Evolutionary conservation across 2,888 invertebrate species (phyloP), one percentile per base, ranked within the genome.

Genomic region (Thera obeliscata): DNA sequence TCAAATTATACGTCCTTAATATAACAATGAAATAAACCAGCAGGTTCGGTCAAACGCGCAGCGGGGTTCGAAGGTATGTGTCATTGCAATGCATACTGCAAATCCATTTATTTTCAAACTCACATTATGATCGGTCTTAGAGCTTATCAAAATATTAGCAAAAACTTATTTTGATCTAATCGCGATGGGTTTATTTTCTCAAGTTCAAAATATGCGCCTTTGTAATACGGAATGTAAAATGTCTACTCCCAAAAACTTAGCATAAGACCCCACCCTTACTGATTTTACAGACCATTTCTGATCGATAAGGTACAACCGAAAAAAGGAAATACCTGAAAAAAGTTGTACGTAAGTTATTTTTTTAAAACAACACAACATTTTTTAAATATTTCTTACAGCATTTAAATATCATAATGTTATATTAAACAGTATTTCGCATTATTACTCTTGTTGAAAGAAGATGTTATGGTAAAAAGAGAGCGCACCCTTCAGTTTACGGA

Each of bases 1-100:
- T n/a, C 22, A 68, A 64, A 48, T 56, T 8, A 41, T 56, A 64
- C 62, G 61, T 69, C 55, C 61, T 56, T 59, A 68, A 66, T 64
- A 56, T 67, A 70, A 70, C 43, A 64, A 80, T 81, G 78, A 52
- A 49, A 22, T 65, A 56, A 64, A 43, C 36, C 46, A 62, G 55
- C 61, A 41, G 43, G 38, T 61, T 58, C 48, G 49, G 22, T 43
- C 35, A 41, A 61, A 52, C 12, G 50, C 43, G 69, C 60, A 66
- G 38, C 50, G 59, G 69, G 66, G 52, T 3, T 8, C 43, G 62
- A 50, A 12, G 9, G 61, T 35, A 35, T 61, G 48, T 54, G 48
- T 38, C 54, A 48, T 48, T 36, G 36, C n/a, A 35, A 22, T 49
- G 8, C 7, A 12, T 50, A 2, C 50, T 22, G 22, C 2, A 12